Base-by-base conservation (phyloP, 2,888 invertebrate genomes). In the Pelosia muscerda region DNA sequence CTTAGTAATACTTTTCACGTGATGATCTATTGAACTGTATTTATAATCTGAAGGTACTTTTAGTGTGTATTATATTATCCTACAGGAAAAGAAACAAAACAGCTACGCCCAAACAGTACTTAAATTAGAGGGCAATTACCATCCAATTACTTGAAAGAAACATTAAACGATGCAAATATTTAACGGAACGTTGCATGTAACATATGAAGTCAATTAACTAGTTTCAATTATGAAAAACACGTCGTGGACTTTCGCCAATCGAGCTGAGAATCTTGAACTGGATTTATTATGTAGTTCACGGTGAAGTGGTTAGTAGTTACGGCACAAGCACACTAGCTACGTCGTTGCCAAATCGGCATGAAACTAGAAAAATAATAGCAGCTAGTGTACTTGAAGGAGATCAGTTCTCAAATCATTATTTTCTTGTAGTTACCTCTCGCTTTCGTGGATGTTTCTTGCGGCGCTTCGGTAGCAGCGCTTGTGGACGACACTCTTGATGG, bases 361-460 rank as follows among this genome's bases (percentile, higher is more conserved):
- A 42, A 56, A 25, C 38, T 49, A 57, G 22, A n/a, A 57, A 66
- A 49, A 66, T 25, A 62, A 58, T 11, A 34, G 57, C 56, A 53
- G n/a, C 69, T 49, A 68, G 61, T 60, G 63, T 63, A 49, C 34
- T 63, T 59, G 49, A 25, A 49, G 42, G 5, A 13, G 61, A 23
- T 65, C 11, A 23, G 25, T 42, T 59, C 10, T 65, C 63, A 56
- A n/a, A 19, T 62, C 31, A 26, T 62, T 68, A 58, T 19, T 68
- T 23, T 65, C 65, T 67, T 69, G 68, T 68, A 53, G 81, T 91
- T 91, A 95, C 95, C 95, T 92, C 96, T 93, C 28, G 88, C 88
- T 90, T 93, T 94, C 8, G 95, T 94, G 34, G 93, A 90, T 0
- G 92, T 89, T 74, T 95, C 95, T 60, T 88, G 88, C 0, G 95